These are phyloP conservation scores for Heliconius sara DNA, from an alignment of 2,888 invertebrate genomes.

Conservation along the genomic window DNA sequence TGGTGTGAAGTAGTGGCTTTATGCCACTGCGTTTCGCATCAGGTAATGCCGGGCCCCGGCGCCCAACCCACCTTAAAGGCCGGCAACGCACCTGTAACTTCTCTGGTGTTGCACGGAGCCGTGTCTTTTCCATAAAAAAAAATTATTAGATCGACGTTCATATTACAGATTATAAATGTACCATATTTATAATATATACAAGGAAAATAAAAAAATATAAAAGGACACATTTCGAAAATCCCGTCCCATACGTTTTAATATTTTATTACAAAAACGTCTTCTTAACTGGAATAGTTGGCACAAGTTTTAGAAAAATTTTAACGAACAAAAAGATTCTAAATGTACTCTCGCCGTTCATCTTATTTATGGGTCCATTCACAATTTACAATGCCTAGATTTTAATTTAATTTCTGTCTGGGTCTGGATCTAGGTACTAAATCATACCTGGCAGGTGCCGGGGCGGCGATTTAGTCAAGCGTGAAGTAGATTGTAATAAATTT, in stretches of 20 bases:
- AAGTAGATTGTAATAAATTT: conserved; percentile 73
- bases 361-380: conserved; percentile 40
- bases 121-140: no score
- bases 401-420: conserved; percentile 62
- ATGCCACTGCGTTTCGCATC: no score
- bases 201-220: background rate
- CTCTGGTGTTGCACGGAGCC: no score
- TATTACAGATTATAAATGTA: background rate
- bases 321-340: conserved; percentile 31
- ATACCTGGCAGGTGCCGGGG: conserved; percentile 68
- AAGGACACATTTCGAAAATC: background rate
- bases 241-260: background rate
- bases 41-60: no score
- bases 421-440: conserved; percentile 66
- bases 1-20: no score
- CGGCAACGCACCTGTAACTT: no score
- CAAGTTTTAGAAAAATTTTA: conserved; percentile 17
- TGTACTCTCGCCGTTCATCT: conserved; percentile 32
- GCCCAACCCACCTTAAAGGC: no score
- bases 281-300: conserved; percentile 29
- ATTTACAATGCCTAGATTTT: conserved; percentile 40
- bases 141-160: background rate
- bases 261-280: conserved; percentile 2
- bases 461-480: conserved; percentile 60
- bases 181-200: background rate